Evolutionary conservation across 2,113 vertebrate species (phyloP).

Genomic region (Perca schrenkii): DNA sequence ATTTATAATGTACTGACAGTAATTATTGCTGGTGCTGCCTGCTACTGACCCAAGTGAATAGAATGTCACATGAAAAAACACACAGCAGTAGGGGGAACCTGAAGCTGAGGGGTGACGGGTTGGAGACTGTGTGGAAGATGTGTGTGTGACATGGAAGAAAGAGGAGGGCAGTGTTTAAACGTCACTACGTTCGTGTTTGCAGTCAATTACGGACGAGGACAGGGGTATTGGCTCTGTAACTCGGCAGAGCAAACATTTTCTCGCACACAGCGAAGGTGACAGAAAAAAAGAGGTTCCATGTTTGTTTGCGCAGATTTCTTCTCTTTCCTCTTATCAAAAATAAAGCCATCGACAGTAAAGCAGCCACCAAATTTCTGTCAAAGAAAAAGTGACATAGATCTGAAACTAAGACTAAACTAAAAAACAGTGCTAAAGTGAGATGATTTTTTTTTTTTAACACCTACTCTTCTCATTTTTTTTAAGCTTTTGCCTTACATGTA

Average conservation of each 20-base stretch:
- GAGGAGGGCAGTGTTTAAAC: slow-evolving; percentile 79
- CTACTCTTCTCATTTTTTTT: slow-evolving; percentile 14
- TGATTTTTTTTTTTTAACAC: background rate
- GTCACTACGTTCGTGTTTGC: slow-evolving; percentile 83
- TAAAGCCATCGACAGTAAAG: slow-evolving; percentile 9
- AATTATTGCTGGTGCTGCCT: slow-evolving; percentile 89
- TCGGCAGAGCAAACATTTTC: slow-evolving; percentile 80
- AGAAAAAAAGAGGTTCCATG: slow-evolving; percentile 51
- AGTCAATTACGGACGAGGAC: slow-evolving; percentile 85
- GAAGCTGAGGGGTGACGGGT: slow-evolving; percentile 62
- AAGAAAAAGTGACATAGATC: slow-evolving; percentile 53
- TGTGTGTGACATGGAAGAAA: slow-evolving; percentile 53
- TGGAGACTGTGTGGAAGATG: slow-evolving; percentile 35
- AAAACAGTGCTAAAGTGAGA: slow-evolving; percentile 6
- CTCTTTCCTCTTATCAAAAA: slow-evolving; percentile 43
- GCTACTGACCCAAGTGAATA: slow-evolving; percentile 86
- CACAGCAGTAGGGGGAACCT: slow-evolving; percentile 63
- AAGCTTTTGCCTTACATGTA: slow-evolving; percentile 22
- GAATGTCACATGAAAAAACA: slow-evolving; percentile 81
- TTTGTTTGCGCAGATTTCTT: slow-evolving; percentile 61
- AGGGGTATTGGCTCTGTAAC: slow-evolving; percentile 76
- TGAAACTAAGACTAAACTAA: slow-evolving; percentile 51
- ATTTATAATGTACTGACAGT: slow-evolving; percentile 89
- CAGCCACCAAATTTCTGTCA: slow-evolving; percentile 49
- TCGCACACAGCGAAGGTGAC: slow-evolving; percentile 65